Conservation (phyloP, 2,113 vertebrate genomes). For the Tragulus kanchil region DNA sequence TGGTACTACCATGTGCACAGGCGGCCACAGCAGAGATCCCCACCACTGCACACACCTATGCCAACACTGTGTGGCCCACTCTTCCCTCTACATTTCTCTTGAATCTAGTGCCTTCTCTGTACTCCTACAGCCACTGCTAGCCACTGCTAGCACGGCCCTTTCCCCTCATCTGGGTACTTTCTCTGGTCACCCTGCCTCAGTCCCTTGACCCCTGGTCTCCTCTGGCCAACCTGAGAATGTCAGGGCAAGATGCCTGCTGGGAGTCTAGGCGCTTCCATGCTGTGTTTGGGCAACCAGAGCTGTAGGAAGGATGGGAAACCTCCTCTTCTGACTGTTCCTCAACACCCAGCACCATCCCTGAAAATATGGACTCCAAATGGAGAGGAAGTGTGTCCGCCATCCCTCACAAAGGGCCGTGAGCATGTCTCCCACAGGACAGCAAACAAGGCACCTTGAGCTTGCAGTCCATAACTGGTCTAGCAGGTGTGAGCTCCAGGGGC, state of each 20-base stretch:
- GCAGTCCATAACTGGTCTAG: neutral
- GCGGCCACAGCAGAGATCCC: neutral
- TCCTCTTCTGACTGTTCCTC: neutral
- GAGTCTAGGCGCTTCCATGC: neutral
- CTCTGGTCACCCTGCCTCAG: neutral
- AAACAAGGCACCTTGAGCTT: neutral
- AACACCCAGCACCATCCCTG: neutral
- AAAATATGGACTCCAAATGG: neutral
- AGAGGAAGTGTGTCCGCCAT: neutral
- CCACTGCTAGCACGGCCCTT: neutral
- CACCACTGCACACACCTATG: neutral
- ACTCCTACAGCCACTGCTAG: neutral
- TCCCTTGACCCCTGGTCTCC: neutral
- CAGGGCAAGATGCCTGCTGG: neutral
- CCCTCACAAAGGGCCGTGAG: neutral
- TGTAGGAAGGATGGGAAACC: neutral
- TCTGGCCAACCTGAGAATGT: neutral
- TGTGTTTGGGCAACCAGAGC: neutral
- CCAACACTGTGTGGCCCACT: neutral
- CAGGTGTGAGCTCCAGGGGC: neutral
- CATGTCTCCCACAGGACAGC: rapidly evolving
- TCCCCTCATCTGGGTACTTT: neutral
- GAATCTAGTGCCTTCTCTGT: neutral
- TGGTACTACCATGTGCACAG: neutral
- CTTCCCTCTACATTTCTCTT: neutral